Evolutionary conservation across 2,888 invertebrate genomes (phyloP).

Genomic region (Mamestra brassicae): DNA sequence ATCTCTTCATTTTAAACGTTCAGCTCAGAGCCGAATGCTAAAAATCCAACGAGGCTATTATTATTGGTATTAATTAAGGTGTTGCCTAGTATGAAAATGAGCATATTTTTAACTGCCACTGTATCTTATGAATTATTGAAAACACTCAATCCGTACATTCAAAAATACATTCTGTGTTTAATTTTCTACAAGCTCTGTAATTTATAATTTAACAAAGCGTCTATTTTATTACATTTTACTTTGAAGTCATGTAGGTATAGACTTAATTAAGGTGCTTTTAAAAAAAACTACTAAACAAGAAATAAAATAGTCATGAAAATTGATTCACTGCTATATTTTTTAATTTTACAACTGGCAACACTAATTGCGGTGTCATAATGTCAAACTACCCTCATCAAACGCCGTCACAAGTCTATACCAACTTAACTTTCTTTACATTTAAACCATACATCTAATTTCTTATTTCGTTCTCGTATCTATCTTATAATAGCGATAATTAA

Average conservation of each 20-base stretch:
- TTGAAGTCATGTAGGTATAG: constrained; percentile 25
- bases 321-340: neutral
- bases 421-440: constrained; percentile 18
- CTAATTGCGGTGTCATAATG: neutral
- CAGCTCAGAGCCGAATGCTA: neutral
- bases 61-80: neutral
- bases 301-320: neutral
- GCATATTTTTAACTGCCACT: constrained; percentile 1
- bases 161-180: constrained; percentile 58
- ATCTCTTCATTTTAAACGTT: neutral
- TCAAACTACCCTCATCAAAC: constrained; percentile 2
- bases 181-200: constrained; percentile 65
- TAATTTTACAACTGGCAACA: constrained; percentile 20
- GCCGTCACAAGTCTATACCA: constrained; percentile 28
- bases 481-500: constrained; percentile 41
- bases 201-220: constrained; percentile 60
- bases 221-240: constrained; percentile 48
- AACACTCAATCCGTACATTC: constrained; percentile 46
- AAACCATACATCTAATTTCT: constrained; percentile 40
- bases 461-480: constrained; percentile 36
- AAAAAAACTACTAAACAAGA: neutral
- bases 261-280: constrained; percentile 4
- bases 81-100: neutral
- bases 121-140: constrained; percentile 33
- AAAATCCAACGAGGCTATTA: neutral